These are phyloP conservation scores for Bettongia penicillata DNA, from an alignment of 2,113 vertebrate genomes.

Conservation along the genomic window DNA sequence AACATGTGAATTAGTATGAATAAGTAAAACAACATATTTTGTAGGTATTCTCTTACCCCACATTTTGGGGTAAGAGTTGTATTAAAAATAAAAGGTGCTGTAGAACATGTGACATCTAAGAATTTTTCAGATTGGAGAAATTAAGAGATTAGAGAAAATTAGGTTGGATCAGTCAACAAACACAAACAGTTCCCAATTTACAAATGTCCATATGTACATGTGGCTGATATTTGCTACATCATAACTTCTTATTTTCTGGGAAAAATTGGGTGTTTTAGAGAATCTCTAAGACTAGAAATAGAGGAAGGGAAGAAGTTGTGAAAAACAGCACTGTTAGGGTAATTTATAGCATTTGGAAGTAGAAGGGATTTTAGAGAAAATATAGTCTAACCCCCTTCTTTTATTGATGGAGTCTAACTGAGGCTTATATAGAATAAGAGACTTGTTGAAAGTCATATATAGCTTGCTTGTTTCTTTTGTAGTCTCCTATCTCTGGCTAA, in stretches of 20 bases:
- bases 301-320: neutral
- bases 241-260: neutral
- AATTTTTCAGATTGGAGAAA: neutral
- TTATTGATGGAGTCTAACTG: neutral
- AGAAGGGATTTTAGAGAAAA: neutral
- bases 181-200: neutral
- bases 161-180: neutral
- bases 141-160: neutral
- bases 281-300: neutral
- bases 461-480: neutral
- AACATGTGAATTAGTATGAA: neutral
- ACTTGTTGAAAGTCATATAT: neutral
- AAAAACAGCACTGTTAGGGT: neutral
- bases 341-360: neutral
- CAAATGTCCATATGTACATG: neutral
- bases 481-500: neutral
- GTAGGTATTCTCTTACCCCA: neutral
- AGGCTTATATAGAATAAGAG: neutral
- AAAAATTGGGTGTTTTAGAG: neutral
- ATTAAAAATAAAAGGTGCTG: neutral
- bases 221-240: neutral
- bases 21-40: neutral
- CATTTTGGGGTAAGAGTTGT: neutral
- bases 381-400: neutral
- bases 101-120: neutral